Evolutionary conservation across 2,113 vertebrate species (phyloP).

Genomic region (Casuarius casuarius): DNA sequence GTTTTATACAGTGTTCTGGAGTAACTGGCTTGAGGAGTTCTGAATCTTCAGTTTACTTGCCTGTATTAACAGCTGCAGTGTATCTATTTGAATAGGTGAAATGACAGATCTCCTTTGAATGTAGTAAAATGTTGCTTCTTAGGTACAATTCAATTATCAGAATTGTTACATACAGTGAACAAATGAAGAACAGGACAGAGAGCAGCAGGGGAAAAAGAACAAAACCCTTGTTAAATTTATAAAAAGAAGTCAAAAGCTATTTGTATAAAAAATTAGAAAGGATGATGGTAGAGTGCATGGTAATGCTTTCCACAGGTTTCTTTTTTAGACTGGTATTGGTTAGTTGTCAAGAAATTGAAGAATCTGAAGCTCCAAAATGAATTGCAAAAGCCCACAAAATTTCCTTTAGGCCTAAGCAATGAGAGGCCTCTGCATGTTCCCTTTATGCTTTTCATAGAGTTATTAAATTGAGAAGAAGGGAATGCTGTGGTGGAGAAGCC

Average conservation of each 20-base stretch:
- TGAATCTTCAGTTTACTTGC: not conserved
- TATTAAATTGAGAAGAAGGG: not conserved
- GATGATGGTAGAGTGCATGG: not conserved
- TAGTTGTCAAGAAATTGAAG: not conserved
- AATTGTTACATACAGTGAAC: not conserved
- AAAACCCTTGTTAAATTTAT: not conserved
- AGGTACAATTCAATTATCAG: not conserved
- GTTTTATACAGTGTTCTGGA: not conserved
- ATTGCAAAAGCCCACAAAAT: not conserved
- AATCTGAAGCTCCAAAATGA: not conserved
- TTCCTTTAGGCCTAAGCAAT: not conserved
- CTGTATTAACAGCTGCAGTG: not conserved
- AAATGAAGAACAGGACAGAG: not conserved
- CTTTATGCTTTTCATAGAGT: no score
- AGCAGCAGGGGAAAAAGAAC: not conserved
- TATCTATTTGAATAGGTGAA: not conserved
- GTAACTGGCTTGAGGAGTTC: not conserved
- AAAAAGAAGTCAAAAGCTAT: not conserved
- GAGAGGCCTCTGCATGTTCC: not conserved
- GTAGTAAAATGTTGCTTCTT: not conserved
- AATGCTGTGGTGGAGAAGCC: not conserved
- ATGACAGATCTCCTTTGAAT: not conserved
- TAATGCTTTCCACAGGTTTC: not conserved
- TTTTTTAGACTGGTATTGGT: not conserved
- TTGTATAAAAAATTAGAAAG: not conserved